Conservation (phyloP, 1,140 invertebrate species). For the Trichoplusia ni region DNA sequence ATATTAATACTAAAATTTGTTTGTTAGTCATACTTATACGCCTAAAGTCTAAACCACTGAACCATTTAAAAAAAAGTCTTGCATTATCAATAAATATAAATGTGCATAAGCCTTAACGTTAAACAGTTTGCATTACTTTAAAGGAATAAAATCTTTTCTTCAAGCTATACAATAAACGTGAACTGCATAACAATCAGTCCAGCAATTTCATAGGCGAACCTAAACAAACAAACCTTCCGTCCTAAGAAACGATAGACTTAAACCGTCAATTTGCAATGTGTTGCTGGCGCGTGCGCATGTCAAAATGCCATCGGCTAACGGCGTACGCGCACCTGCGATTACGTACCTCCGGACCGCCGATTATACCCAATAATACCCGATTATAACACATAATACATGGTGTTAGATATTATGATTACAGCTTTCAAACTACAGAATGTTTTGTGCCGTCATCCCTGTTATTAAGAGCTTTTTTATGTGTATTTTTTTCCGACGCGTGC, state of each 20-base stretch:
- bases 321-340: constrained; percentile 35
- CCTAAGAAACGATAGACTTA: constrained; percentile 9
- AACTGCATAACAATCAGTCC: neutral
- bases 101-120: too few species aligned
- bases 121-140: too few species aligned
- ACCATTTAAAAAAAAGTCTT: too few species aligned
- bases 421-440: neutral
- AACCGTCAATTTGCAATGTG: constrained; percentile 55
- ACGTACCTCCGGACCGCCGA: constrained; percentile 14
- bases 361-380: constrained; percentile 37
- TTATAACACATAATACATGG: constrained; percentile 38
- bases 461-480: constrained; percentile 23
- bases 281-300: constrained; percentile 34
- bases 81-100: too few species aligned
- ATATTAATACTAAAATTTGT: too few species aligned
- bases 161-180: neutral
- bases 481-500: constrained; percentile 12
- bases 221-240: constrained; percentile 19
- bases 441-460: constrained; percentile 8
- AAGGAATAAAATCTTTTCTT: neutral
- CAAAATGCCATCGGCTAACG: constrained; percentile 42
- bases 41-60: too few species aligned
- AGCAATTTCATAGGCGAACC: neutral
- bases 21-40: too few species aligned
- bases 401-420: constrained; percentile 42